Base-by-base conservation (phyloP, 1,140 invertebrate species). In the Drosophila orosa region DNA sequence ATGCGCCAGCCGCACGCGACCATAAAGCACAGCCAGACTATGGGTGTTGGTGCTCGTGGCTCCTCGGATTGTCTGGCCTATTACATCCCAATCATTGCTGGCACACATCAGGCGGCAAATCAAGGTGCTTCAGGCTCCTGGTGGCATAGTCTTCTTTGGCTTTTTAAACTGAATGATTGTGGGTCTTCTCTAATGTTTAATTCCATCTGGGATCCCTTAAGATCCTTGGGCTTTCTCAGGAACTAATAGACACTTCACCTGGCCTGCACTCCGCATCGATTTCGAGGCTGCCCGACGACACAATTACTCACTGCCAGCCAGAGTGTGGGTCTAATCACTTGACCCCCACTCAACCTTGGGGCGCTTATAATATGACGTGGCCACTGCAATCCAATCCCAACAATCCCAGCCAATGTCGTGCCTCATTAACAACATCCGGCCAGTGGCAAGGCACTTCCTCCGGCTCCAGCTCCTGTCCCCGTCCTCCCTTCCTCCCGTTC, bases 371-470 rank as follows among this genome's bases (percentile, higher is more conserved):
- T 77, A 67, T 81, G 79, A 82, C 54, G 61, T 77, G 72, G 40
- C 56, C 52, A 55, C 24, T 74, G 81, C 81, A 85, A 67, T 74
- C 77, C 81, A 71, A 72, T 71, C 67, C 67, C 5, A 71, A 40
- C 67, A 39, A 69, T 71, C 52, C 68, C 66, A 47, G 42, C 66
- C 68, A 85, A 85, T 86, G 78, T 85, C 81, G 81, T 73, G 81
- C 74, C 66, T 87, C 82, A 86, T 87, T 86, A 78, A 82, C 83
- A 82, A 86, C 75, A 79, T 72, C 74, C 78, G 61, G 57, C 22
- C 27, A 17, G 45, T 40, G 71, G 55, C 66, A 72, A 48, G 68
- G 68, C 68, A 57, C 39, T 58, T 71, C 42, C 65, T 22, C 9
- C 9, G 19, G 12, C 39, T n/a, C 13, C 27, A 3, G 8, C 37